Base-by-base conservation (phyloP, 2,888 invertebrate genomes). In the Lochmaea capreae region DNA sequence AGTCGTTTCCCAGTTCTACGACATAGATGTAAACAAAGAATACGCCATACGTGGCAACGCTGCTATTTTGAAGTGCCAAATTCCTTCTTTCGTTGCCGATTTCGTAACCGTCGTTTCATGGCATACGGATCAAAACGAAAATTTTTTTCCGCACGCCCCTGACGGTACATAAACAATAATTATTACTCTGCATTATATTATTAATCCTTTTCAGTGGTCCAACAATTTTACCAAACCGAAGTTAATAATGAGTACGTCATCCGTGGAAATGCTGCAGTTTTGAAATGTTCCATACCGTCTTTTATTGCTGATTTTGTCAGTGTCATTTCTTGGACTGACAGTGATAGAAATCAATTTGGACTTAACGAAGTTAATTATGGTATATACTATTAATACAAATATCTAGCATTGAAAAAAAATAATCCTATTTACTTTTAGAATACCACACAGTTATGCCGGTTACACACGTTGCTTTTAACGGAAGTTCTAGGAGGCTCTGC, bases 191-290 rank as follows among this genome's bases (percentile, higher is more conserved):
- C 33, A 39, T 39, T 8, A 39, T 42, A 63, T 74, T 59, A 11
- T n/a, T 18, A 5, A 39, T 42, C 62, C 42, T 78, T 88, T 89
- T 71, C 91, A 96, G 96, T 96, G 88, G 96, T 96, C 84, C 94
- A 95, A 85, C 96, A 96, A 87, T 93, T 93, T 87, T 96, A 96
- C 88, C 95, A 95, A 88, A 94, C 95, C 77, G 96, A 96, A 90
- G 96, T 96, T 81, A 95, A 95, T 89, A 95, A 95, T 82, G 96
- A 96, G 87, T 95, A 96, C 88, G 95, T 96, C 77, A 96, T 96
- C 84, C 92, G 93, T 84, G 95, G 96, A 77, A 96, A 96, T 86
- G 92, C 95, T 65, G 96, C 95, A 10, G 93, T 96, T 75, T 88
- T 96, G 59, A 95, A 95, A 88, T 96, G 96, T 88, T 94, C 94